These are phyloP conservation scores for Zaprionus capensis DNA, from an alignment of 1,140 invertebrate species.

Conservation along the genomic window DNA sequence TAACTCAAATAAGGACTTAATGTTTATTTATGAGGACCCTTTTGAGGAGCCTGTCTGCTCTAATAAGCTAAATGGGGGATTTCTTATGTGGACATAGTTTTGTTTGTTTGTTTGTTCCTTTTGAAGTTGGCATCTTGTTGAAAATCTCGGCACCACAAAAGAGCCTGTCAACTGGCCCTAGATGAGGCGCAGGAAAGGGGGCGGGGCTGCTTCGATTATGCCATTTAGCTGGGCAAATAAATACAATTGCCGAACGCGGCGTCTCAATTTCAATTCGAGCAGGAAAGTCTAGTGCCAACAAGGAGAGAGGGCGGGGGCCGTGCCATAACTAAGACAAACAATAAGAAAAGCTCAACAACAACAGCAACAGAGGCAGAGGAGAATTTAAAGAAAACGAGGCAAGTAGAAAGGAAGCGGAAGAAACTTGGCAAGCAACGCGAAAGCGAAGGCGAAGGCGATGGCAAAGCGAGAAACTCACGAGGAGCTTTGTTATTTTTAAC, in stretches of 20 bases:
- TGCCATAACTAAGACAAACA: conserved; percentile 70
- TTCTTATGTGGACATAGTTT: conserved; percentile 23
- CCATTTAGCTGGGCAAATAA: conserved; percentile 79
- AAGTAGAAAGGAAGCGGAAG: conserved; percentile 51
- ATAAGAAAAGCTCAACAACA: conserved; percentile 36
- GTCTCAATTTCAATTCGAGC: conserved; percentile 71
- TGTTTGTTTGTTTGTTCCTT: conserved; percentile 35
- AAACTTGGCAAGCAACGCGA: conserved; percentile 44
- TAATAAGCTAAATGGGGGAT: conserved; percentile 41
- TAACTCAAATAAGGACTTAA: conserved; percentile 13
- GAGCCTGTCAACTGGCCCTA: conserved; percentile 30
- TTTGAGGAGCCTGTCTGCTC: conserved; percentile 12
- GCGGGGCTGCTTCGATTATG: conserved; percentile 62
- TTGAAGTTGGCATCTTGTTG: conserved; percentile 47
- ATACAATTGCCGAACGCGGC: conserved; percentile 68
- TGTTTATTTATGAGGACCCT: conserved; percentile 17
- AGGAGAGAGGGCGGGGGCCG: neutral
- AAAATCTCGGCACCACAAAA: conserved; percentile 50
- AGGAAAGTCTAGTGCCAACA: neutral
- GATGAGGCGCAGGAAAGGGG: neutral
- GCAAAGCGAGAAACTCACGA: conserved; percentile 57
- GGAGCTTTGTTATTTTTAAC: conserved; percentile 79
- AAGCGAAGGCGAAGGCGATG: conserved; percentile 43
- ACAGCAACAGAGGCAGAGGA: conserved; percentile 12
- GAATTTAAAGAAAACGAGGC: conserved; percentile 10